These are phyloP conservation scores for Brachionus manjavacas DNA, from an alignment of 1,140 invertebrate species.

Conservation along the genomic window DNA sequence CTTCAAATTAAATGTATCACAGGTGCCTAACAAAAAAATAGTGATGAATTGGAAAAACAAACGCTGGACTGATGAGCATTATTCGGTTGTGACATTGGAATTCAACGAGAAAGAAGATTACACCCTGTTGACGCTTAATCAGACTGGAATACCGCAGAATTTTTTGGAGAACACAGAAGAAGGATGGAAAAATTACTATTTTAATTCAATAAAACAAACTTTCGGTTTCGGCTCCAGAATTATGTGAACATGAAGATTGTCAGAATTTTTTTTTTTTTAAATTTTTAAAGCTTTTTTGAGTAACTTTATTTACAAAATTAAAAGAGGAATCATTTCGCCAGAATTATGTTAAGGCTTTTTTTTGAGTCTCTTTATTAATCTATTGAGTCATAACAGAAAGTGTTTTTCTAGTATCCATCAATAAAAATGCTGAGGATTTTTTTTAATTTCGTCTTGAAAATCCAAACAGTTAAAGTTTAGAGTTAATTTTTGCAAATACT, in stretches of 20 bases:
- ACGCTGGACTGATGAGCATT: slow-evolving; percentile 85
- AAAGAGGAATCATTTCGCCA: background rate
- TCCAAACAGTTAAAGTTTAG: background rate
- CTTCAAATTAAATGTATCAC: slow-evolving; percentile 60
- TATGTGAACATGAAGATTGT: slow-evolving; percentile 51
- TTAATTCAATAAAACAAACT: slow-evolving; percentile 80
- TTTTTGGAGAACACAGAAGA: slow-evolving; percentile 74
- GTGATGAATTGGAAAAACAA: slow-evolving; percentile 89
- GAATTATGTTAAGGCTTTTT: background rate
- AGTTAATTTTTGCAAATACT: background rate
- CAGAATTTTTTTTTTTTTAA: background rate
- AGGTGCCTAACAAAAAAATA: slow-evolving; percentile 67
- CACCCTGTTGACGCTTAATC: slow-evolving; percentile 72
- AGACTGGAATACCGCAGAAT: slow-evolving; percentile 70
- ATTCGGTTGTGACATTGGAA: slow-evolving; percentile 76
- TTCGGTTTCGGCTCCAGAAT: slow-evolving; percentile 82
- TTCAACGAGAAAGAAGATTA: slow-evolving; percentile 78
- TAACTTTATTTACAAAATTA: background rate
- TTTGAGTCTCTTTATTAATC: background rate
- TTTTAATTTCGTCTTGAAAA: background rate
- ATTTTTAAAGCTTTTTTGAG: background rate
- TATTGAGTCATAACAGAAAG: background rate
- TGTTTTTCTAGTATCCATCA: background rate
- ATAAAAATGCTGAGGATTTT: background rate
- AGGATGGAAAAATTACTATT: slow-evolving; percentile 88